Percentiles rank a stretch among this genome's conserved stretches.
Evolutionary conservation across 2,888 invertebrate genomes (phyloP).

Genomic region (Crematogaster levior): DNA sequence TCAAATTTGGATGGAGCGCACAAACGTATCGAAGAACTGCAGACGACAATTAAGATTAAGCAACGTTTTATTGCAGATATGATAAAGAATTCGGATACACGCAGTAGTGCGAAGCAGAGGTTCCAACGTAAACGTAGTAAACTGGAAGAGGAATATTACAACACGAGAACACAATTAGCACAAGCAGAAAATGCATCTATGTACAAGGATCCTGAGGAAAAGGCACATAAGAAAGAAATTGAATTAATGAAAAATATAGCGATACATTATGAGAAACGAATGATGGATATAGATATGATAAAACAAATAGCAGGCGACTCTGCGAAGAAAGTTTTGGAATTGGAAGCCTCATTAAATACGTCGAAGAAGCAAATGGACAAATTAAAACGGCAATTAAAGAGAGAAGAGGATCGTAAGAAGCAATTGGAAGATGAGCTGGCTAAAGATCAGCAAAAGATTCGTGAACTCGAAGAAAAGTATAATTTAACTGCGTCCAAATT

Average conservation of each 20-base stretch:
- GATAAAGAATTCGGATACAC: constrained; percentile 88
- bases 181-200: constrained; percentile 86
- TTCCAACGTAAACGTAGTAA: constrained; percentile 89
- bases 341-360: constrained; percentile 91
- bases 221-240: constrained; percentile 83
- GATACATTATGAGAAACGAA: constrained; percentile 86
- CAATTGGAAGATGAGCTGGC: constrained; percentile 90
- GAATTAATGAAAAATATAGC: constrained; percentile 85
- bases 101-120: constrained; percentile 87
- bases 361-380: constrained; percentile 92
- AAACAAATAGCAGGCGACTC: constrained; percentile 88
- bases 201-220: constrained; percentile 77
- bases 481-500: constrained; percentile 84
- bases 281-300: constrained; percentile 87
- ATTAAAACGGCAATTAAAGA: constrained; percentile 90
- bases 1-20: constrained; percentile 89
- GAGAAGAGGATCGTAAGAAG: constrained; percentile 91
- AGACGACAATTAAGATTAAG: constrained; percentile 90
- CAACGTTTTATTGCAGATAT: constrained; percentile 91
- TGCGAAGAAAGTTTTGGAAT: constrained; percentile 89
- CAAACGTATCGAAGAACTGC: constrained; percentile 90
- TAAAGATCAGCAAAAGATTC: constrained; percentile 86
- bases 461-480: constrained; percentile 86
- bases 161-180: constrained; percentile 87
- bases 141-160: constrained; percentile 88